These are phyloP conservation scores for Eupithecia insigniata DNA, from an alignment of 2,888 invertebrate genomes.

Conservation along the genomic window DNA sequence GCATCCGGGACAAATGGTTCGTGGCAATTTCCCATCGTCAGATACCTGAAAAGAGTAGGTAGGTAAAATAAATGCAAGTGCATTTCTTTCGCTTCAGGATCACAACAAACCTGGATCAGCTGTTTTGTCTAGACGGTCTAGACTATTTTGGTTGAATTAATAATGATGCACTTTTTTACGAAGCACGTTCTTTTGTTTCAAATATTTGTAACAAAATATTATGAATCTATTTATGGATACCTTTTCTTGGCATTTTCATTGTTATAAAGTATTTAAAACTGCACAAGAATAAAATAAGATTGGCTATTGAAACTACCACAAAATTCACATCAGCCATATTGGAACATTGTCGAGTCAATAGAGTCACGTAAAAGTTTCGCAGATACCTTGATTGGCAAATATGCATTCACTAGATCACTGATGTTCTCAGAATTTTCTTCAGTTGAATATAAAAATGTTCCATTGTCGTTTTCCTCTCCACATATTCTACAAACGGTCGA, in stretches of 20 bases:
- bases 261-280: not conserved
- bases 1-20: conserved; percentile 90
- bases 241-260: not conserved
- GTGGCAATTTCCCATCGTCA: conserved; percentile 88
- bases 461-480: conserved; percentile 88
- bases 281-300: conserved; percentile 46
- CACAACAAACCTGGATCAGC: conserved; percentile 11
- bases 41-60: conserved; percentile 79
- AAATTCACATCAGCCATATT: conserved; percentile 65
- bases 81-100: not conserved
- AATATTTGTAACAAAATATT: not conserved
- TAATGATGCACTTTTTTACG: not conserved
- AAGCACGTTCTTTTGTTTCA: not conserved
- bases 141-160: not conserved
- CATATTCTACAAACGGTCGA: conserved; percentile 90
- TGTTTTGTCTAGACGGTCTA: not conserved
- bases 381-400: conserved; percentile 89
- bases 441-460: conserved; percentile 85
- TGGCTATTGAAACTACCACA: conserved; percentile 56
- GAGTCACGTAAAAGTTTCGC: conserved; percentile 64
- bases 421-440: conserved; percentile 86
- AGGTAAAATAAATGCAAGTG: not conserved
- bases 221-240: conserved; percentile 2
- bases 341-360: conserved; percentile 70
- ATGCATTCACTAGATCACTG: conserved; percentile 87